phyloP scores from a whole-genome alignment of 2,888 invertebrate species.

The Netelia virgata region DNA sequence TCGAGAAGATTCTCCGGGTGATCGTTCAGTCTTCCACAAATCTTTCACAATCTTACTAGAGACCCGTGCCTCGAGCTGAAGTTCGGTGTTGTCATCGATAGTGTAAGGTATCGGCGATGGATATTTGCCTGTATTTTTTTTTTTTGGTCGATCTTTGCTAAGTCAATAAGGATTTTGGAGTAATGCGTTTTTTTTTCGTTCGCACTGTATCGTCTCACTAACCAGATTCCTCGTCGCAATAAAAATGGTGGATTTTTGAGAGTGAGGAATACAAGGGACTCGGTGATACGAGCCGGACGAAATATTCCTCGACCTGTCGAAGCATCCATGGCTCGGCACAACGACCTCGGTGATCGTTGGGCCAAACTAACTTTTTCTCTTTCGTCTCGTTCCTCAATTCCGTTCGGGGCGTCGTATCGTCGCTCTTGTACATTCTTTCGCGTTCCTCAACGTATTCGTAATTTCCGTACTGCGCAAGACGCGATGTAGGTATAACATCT shows the following conservation, averaged over 20 bases:
- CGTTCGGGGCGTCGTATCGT: slow-evolving; percentile 5
- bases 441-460: slow-evolving; percentile 88
- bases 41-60: slow-evolving; percentile 74
- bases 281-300: slow-evolving; percentile 73
- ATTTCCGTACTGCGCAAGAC: slow-evolving; percentile 87
- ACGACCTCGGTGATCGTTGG: slow-evolving; percentile 14
- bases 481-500: slow-evolving; percentile 89
- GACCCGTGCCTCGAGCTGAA: slow-evolving; percentile 77
- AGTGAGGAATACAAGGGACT: slow-evolving; percentile 6
- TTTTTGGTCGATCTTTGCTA: slow-evolving; percentile 19
- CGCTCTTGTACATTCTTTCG: slow-evolving; percentile 83
- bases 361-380: not conserved
- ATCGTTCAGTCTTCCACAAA: slow-evolving; percentile 73
- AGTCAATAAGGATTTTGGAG: slow-evolving; percentile 15
- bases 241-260: not conserved
- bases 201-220: slow-evolving; percentile 16
- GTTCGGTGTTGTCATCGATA: slow-evolving; percentile 76
- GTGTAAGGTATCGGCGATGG: slow-evolving; percentile 71
- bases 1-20: not conserved
- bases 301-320: slow-evolving; percentile 79
- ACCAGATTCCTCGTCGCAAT: slow-evolving; percentile 46
- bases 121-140: slow-evolving; percentile 59
- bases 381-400: not conserved
- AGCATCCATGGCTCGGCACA: slow-evolving; percentile 80
- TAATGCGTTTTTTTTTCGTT: not conserved